Base-by-base conservation (phyloP, 2,888 invertebrate genomes). In the Nymphalis c-album region DNA sequence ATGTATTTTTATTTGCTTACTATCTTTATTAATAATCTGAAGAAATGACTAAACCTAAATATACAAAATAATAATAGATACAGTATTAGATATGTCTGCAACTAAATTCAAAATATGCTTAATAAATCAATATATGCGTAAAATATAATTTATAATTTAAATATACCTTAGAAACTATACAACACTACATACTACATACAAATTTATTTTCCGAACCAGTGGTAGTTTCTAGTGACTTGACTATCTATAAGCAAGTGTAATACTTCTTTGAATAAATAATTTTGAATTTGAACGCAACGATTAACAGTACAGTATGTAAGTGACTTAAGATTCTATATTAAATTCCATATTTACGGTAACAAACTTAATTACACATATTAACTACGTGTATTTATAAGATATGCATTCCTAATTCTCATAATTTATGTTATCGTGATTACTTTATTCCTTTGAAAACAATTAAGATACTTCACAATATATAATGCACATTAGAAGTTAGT, bases 351-450 rank as follows among this genome's bases (percentile, higher is more conserved):
- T 51, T 22, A 26, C 16, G 22, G 22, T 50, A 40, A 18, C 22
- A 51, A 26, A 51, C 16, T 22, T 51, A 51, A 51, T 51, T 51
- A 51, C 26, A 51, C 22, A 16, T 20, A 51, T 22, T 51, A 51
- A 51, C 10, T 22, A 13, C 13, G 13, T 51, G 16, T 22, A 55
- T 55, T 31, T 31, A 55, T 55, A 55, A 6, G 26, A 22, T 22
- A 53, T 26, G 22, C 26, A 53, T 26, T 53, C 31, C 17, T 13
- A 26, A 16, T 53, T 31, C 16, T 1, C 16, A 53, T 26, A 53
- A 53, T 26, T 53, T 53, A 26, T 16, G 17, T 2, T 16, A 53
- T 26, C 53, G 26, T 2, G 10, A 51, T 5, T 51, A 20, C 10
- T 53, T 22, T 53, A 16, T 10, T 16, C 16, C 20, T 13, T 53